These are phyloP conservation scores for Balaeniceps rex DNA, from an alignment of 2,113 vertebrate genomes.

Conservation along the genomic window DNA sequence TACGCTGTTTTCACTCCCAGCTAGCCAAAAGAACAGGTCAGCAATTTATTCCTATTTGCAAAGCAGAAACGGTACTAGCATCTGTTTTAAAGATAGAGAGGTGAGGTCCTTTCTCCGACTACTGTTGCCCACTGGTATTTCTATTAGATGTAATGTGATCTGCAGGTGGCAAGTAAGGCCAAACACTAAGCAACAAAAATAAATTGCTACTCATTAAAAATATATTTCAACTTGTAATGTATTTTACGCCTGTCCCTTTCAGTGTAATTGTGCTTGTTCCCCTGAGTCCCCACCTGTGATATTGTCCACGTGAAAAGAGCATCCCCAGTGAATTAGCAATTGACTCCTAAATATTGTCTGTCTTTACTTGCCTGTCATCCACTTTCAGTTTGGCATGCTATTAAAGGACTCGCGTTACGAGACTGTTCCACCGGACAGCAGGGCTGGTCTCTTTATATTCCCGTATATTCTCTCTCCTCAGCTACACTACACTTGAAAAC, in stretches of 20 bases:
- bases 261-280: background rate
- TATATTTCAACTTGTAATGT: constrained; percentile 26
- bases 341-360: background rate
- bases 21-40: background rate
- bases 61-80: background rate
- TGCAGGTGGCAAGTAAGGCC: constrained; percentile 17
- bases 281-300: background rate
- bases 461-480: background rate
- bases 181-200: background rate
- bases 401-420: rapidly evolving
- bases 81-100: background rate
- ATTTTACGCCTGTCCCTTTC: constrained; percentile 9
- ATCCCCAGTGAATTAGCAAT: background rate
- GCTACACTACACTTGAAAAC: background rate
- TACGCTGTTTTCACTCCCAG: background rate
- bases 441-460: background rate
- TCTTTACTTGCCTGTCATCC: background rate
- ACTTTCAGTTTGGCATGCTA: background rate
- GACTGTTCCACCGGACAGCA: background rate
- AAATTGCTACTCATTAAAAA: constrained; percentile 14
- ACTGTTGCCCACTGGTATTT: background rate
- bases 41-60: background rate
- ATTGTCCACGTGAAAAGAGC: background rate
- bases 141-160: constrained; percentile 1
- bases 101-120: background rate